phyloP scores from a whole-genome alignment of 2,113 vertebrate genomes.

The Cyanoramphus novaezelandiae region DNA sequence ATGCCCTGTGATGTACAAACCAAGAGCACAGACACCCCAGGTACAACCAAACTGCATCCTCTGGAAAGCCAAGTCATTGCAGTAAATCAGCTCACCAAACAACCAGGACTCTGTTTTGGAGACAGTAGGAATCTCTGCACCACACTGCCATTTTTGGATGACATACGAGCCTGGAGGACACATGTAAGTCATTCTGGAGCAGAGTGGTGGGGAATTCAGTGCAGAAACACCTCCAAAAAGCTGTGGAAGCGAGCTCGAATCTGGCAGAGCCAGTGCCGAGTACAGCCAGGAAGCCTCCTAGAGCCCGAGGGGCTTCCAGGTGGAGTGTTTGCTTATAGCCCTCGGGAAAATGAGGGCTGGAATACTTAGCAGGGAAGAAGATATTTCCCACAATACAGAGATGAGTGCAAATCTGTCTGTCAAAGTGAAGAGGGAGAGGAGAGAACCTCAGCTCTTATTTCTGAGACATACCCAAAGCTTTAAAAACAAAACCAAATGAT shows the following conservation, averaged over 20 bases:
- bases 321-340: not conserved
- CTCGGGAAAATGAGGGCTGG: rapidly evolving
- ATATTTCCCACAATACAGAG: not conserved
- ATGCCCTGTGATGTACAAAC: not conserved
- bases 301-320: not conserved
- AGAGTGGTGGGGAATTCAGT: not conserved
- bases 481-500: not conserved
- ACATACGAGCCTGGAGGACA: not conserved
- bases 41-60: not conserved
- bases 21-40: not conserved
- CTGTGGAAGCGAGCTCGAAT: not conserved
- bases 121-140: not conserved
- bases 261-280: not conserved
- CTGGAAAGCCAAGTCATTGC: not conserved
- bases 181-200: not conserved
- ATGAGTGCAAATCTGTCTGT: not conserved
- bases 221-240: not conserved
- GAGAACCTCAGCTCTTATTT: not conserved
- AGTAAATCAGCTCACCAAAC: not conserved
- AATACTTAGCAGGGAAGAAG: not conserved
- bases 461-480: not conserved
- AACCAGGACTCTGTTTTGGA: not conserved
- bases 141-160: rapidly evolving
- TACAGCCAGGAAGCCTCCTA: not conserved
- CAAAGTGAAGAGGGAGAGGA: not conserved